phyloP scores from a whole-genome alignment of 2,113 vertebrate genomes.

The Ascaphus truei region DNA sequence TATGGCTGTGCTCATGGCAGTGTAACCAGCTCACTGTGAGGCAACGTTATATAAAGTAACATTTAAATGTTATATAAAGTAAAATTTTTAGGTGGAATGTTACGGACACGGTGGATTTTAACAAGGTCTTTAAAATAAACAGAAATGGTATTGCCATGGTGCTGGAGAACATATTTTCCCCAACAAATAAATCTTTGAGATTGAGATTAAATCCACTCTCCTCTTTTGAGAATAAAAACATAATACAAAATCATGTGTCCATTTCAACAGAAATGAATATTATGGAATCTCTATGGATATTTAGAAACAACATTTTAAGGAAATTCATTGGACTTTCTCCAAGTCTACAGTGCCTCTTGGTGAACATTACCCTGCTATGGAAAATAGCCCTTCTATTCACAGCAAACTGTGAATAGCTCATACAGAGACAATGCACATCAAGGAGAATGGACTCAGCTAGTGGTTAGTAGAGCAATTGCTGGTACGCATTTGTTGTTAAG shows the following conservation, averaged over 20 bases:
- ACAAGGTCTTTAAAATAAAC: too few relatives aligned
- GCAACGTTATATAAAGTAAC: slow-evolving; percentile 29
- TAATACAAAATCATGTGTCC: neutral
- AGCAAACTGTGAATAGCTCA: slow-evolving; percentile 41
- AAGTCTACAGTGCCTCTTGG: neutral
- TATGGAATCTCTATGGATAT: neutral
- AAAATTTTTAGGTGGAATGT: too few relatives aligned
- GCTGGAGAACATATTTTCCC: too few relatives aligned
- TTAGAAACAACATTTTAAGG: too few relatives aligned
- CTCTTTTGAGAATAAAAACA: too few relatives aligned
- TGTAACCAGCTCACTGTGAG: slow-evolving; percentile 52
- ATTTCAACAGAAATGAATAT: neutral
- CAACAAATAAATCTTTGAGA: too few relatives aligned
- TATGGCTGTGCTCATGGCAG: slow-evolving; percentile 41
- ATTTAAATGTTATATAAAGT: too few relatives aligned
- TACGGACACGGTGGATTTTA: too few relatives aligned
- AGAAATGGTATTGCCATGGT: too few relatives aligned
- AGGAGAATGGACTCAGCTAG: slow-evolving; percentile 62
- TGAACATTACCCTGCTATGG: slow-evolving; percentile 48
- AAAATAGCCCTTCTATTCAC: slow-evolving; percentile 36
- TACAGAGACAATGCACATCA: slow-evolving; percentile 41
- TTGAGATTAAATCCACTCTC: too few relatives aligned
- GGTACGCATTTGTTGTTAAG: slow-evolving; percentile 30
- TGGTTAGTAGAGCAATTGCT: slow-evolving; percentile 40
- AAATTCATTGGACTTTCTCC: too few relatives aligned